Evolutionary conservation across 2,888 invertebrate species (phyloP).

Genomic region (Eupithecia vulgata): DNA sequence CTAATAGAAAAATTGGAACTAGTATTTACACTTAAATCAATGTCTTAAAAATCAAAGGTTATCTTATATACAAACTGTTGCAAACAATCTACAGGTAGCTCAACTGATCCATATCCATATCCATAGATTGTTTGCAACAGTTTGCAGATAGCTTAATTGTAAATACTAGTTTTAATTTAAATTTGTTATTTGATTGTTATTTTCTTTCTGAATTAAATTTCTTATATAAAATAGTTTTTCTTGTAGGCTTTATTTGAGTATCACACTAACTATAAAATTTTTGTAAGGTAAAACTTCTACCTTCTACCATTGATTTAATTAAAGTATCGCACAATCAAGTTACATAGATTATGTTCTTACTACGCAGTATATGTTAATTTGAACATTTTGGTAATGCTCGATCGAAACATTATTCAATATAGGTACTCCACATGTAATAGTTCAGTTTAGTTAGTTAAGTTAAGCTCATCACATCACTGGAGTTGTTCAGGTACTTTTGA

Average conservation of each 20-base stretch:
- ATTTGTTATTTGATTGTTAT: no score
- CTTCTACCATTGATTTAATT: neutral
- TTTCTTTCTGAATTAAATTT: no score
- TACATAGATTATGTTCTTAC: neutral
- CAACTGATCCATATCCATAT: no score
- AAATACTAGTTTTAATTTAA: no score
- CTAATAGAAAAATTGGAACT: neutral
- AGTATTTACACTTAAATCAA: neutral
- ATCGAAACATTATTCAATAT: neutral
- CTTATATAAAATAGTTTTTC: no score
- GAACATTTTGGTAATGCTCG: neutral
- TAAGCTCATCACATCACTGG: neutral
- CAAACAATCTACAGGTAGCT: no score
- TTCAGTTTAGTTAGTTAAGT: neutral
- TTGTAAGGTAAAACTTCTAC: neutral
- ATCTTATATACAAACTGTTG: no score
- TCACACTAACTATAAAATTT: no score
- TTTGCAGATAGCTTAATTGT: no score
- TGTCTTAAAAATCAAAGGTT: no score
- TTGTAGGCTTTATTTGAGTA: no score
- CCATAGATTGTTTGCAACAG: no score
- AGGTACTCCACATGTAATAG: neutral
- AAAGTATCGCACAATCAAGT: neutral
- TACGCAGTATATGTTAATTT: neutral
- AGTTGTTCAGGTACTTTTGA: conserved; percentile 23